Base-by-base conservation (phyloP, 2,113 vertebrate species). In the Cyanoramphus novaezelandiae region DNA sequence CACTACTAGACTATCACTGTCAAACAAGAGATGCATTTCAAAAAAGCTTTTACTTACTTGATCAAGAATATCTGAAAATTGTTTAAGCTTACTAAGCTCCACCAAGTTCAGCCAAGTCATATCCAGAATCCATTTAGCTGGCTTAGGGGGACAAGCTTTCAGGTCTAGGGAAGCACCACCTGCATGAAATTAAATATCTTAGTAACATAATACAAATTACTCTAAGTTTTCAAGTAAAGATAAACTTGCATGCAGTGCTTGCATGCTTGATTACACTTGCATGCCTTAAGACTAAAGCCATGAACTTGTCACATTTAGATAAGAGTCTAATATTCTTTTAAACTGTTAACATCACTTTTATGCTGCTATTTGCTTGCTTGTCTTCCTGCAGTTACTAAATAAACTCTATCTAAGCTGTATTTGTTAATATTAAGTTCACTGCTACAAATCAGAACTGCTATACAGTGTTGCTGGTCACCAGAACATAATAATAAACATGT, bases 61-160 rank as follows among this genome's bases (percentile, higher is more conserved):
- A 88, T 99, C 97, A 60, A 99, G 98, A 95, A 99, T 97, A 95
- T 99, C 98, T 93, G 99, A 98, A 96, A 99, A 99, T 82, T 99
- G 99, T 95, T 98, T 97, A 27, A 99, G 98, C 92, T 99, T 99
- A 96, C 99, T 99, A 63, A 99, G 99, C 85, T 99, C 99, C 55
- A 99, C 99, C 92, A 99, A 98, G 87, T 99, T 99, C 74, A 99
- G 95, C 99, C 99, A 99, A 37, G 99, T 99, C 98, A 99, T 99
- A 87, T 99, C 99, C 70, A 99, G 96, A 81, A 99, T 99, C 99
- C 99, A 99, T 93, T 99, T 99, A 52, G 98, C 98, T 13, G 99
- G 98, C 96, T 99, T 99, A 49, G 98, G 98, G 79, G 99, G 99
- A 86, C 99, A 99, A 57, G 99, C 97, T 96, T 99, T 99, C 52